Evolutionary conservation across 1,140 invertebrate species (phyloP).

Genomic region (Leptopilina clavipes): DNA sequence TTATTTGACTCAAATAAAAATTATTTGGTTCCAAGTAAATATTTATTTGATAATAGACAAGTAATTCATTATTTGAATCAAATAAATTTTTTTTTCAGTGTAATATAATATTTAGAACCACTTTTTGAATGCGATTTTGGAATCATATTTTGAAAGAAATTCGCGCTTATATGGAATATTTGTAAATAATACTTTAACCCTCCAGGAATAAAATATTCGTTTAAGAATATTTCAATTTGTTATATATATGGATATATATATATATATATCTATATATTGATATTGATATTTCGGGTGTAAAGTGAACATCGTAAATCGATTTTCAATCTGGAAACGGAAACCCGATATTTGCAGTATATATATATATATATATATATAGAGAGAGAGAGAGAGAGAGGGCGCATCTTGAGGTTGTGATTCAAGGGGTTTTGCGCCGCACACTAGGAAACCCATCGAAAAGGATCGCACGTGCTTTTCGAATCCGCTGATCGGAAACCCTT

Average conservation of each 20-base stretch:
- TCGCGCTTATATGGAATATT: no score
- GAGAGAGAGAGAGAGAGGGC: no score
- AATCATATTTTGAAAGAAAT: no score
- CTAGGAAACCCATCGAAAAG: constrained; percentile 14
- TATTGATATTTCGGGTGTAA: constrained; percentile 26
- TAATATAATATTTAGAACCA: no score
- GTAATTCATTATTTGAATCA: no score
- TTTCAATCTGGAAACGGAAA: constrained; percentile 28
- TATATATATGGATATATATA: no score
- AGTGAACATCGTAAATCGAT: constrained; percentile 17
- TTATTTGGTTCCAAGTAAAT: no score
- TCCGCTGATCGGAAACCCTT: constrained; percentile 51
- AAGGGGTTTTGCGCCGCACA: background rate
- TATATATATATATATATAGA: no score
- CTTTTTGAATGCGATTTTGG: no score
- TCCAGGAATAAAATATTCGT: background rate
- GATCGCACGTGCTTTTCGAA: constrained; percentile 51
- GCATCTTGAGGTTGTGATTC: constrained; percentile 20
- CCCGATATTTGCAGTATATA: background rate
- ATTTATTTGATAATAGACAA: no score
- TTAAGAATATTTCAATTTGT: background rate
- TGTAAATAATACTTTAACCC: background rate
- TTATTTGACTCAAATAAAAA: no score
- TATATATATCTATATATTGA: background rate
- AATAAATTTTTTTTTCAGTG: no score